These are phyloP conservation scores for Tarsius wallacei DNA, from an alignment of 2,797 vertebrate genomes.

Conservation along the genomic window DNA sequence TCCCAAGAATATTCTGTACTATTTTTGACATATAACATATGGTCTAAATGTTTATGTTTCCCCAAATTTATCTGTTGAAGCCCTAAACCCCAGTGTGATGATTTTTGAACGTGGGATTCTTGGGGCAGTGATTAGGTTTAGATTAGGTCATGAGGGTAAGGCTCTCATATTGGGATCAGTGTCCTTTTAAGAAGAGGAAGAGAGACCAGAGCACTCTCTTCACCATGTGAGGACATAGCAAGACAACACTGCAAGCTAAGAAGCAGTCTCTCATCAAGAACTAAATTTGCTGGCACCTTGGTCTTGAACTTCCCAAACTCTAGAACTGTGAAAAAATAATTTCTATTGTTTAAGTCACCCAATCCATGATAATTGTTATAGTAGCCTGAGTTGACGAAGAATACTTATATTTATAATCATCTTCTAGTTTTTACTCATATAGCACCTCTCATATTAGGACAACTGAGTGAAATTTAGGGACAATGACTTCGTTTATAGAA, in stretches of 20 bases:
- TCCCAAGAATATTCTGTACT: neutral
- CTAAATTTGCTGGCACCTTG: neutral
- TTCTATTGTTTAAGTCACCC: neutral
- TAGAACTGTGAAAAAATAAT: neutral
- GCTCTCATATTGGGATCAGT: neutral
- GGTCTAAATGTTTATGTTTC: neutral
- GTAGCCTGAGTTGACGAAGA: neutral
- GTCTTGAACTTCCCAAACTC: neutral
- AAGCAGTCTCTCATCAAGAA: neutral
- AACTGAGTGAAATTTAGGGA: neutral
- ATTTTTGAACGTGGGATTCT: neutral
- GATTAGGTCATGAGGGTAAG: neutral
- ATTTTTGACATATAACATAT: neutral
- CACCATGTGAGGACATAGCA: neutral
- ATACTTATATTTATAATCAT: neutral
- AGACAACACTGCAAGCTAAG: neutral
- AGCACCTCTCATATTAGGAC: neutral
- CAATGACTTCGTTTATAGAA: neutral
- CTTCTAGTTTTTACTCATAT: neutral
- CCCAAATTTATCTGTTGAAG: neutral
- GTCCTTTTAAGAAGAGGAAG: neutral
- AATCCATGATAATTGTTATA: neutral
- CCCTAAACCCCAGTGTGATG: neutral
- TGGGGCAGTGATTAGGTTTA: neutral
- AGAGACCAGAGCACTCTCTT: neutral